Evolutionary conservation across 2,888 invertebrate genomes (phyloP).

Genomic region (Formica aserva): DNA sequence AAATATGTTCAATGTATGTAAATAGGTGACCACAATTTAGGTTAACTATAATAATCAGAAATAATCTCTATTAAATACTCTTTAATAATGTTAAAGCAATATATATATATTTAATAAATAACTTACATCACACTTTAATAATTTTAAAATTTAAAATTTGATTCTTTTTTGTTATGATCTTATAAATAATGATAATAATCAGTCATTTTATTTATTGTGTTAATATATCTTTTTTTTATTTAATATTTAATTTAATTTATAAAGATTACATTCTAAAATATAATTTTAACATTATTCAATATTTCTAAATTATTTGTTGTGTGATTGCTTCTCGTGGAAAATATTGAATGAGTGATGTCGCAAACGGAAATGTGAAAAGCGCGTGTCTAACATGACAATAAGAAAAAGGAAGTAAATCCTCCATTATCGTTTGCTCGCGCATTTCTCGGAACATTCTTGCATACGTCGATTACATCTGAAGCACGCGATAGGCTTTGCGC

Average conservation of each 20-base stretch:
- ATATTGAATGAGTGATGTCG: neutral
- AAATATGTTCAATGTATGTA: neutral
- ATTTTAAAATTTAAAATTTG: neutral
- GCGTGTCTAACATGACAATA: constrained; percentile 5
- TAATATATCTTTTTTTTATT: neutral
- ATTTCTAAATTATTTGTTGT: neutral
- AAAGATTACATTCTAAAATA: neutral
- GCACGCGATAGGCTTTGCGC: constrained; percentile 48
- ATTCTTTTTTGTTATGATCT: neutral
- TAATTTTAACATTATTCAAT: neutral
- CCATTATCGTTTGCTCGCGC: neutral
- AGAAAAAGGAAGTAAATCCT: constrained; percentile 26
- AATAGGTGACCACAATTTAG: neutral
- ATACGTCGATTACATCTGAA: constrained; percentile 15
- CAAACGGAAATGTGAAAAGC: constrained; percentile 36
- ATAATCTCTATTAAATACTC: neutral
- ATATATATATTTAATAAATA: too few relatives aligned
- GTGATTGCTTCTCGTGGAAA: neutral
- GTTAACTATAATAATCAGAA: neutral
- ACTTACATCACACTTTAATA: neutral
- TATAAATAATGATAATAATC: constrained; percentile 1
- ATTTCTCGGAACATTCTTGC: constrained; percentile 33
- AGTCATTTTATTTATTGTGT: neutral
- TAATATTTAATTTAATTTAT: neutral
- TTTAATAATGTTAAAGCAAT: neutral